Percentiles rank a stretch among this genome's conserved stretches.
These are phyloP conservation scores for Manis pentadactyla DNA, from an alignment of 2,797 vertebrate genomes.

Conservation along the genomic window DNA sequence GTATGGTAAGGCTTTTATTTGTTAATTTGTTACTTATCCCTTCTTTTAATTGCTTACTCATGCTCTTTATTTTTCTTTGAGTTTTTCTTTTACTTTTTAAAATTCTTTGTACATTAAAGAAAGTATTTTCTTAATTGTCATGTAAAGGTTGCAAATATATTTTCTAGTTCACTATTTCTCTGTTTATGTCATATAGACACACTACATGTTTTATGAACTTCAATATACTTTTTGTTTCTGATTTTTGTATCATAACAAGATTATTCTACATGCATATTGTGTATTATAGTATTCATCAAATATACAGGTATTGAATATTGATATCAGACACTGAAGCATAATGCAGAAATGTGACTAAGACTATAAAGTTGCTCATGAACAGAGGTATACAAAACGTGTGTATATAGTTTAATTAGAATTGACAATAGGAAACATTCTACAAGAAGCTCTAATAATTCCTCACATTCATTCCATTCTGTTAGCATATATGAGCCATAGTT, in stretches of 20 bases:
- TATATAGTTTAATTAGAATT: not conserved
- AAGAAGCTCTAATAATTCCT: not conserved
- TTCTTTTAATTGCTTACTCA: not conserved
- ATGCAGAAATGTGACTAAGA: not conserved
- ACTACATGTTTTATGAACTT: not conserved
- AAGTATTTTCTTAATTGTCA: not conserved
- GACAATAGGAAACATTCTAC: not conserved
- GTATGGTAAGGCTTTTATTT: not conserved
- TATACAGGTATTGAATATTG: not conserved
- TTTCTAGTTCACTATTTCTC: not conserved
- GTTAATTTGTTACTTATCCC: not conserved
- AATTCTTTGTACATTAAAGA: not conserved
- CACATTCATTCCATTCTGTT: not conserved
- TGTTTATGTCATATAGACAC: not conserved
- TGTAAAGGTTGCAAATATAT: not conserved
- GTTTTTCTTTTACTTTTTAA: not conserved
- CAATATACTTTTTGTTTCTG: not conserved
- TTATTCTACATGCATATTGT: not conserved
- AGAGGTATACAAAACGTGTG: not conserved
- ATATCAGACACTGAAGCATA: not conserved
- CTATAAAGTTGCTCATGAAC: not conserved
- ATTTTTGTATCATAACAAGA: not conserved
- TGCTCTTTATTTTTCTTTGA: not conserved
- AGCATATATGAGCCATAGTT: not conserved
- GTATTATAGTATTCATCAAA: not conserved